These are phyloP conservation scores for Chrysolina americana DNA, from an alignment of 2,888 invertebrate species.

Conservation along the genomic window DNA sequence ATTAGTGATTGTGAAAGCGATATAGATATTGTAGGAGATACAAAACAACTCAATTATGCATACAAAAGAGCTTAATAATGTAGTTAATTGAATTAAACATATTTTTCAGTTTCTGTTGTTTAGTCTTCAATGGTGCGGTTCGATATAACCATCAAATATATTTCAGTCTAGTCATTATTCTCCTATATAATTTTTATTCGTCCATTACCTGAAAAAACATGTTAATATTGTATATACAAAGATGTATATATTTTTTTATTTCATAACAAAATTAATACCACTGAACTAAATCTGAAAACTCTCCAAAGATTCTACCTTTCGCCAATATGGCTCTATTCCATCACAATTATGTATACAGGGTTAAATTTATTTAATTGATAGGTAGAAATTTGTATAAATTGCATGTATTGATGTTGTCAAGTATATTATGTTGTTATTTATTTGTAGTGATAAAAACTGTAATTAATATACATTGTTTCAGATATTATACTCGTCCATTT, in stretches of 20 bases:
- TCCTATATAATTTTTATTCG: background rate
- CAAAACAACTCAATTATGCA: conserved; percentile 56
- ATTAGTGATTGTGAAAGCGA: conserved; percentile 75
- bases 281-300: no score
- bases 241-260: conserved; percentile 1
- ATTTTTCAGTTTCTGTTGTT: conserved; percentile 15
- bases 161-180: conserved; percentile 1
- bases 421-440: conserved; percentile 20
- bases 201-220: background rate
- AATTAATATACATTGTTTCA: conserved; percentile 4
- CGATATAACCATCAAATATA: background rate
- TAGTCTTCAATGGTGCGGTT: conserved; percentile 2
- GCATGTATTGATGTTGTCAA: conserved; percentile 7
- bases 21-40: conserved; percentile 75
- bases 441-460: background rate
- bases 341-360: background rate
- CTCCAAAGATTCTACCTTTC: background rate
- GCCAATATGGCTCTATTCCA: background rate
- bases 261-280: background rate
- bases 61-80: conserved; percentile 53
- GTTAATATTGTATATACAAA: conserved; percentile 15
- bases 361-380: background rate
- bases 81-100: background rate
- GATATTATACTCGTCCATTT: background rate
- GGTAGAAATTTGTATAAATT: conserved; percentile 9